Evolutionary conservation across 2,113 vertebrate species (phyloP).

Genomic region (Stegastes partitus): DNA sequence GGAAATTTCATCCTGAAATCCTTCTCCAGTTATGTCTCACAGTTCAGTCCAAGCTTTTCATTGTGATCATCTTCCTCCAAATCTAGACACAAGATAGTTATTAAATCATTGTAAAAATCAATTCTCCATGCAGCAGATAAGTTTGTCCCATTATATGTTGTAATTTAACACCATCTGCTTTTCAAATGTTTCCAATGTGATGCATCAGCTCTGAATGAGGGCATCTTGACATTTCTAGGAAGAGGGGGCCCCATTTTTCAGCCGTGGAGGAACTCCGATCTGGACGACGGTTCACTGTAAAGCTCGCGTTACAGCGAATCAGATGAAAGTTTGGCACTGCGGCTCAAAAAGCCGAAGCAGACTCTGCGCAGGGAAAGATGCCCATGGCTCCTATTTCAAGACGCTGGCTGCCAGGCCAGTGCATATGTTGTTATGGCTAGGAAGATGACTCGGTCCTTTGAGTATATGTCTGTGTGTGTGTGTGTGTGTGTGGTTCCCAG

Average conservation of each 20-base stretch:
- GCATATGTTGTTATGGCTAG: conserved; percentile 73
- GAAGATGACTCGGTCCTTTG: conserved; percentile 46
- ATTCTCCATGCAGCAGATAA: background rate
- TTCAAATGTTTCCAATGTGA: background rate
- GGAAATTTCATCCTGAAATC: background rate
- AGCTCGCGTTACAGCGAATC: conserved; percentile 53
- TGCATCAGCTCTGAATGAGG: conserved; percentile 28
- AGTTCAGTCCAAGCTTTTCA: background rate
- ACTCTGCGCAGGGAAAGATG: conserved; percentile 44
- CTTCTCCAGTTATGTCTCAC: background rate
- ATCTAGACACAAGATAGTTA: background rate
- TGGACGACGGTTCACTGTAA: conserved; percentile 34
- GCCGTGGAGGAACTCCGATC: background rate
- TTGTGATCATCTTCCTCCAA: conserved; percentile 9
- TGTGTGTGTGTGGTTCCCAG: background rate
- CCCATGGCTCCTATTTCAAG: conserved; percentile 58
- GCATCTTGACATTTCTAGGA: conserved; percentile 30
- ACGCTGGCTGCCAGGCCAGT: conserved; percentile 49
- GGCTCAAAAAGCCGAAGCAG: conserved; percentile 14
- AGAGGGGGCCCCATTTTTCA: background rate
- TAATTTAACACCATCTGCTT: conserved; percentile 24
- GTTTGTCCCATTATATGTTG: background rate
- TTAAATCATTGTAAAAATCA: background rate
- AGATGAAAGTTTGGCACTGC: conserved; percentile 53
- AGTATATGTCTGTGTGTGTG: conserved; percentile 1